Evolutionary conservation across 2,888 invertebrate species (phyloP).

Genomic region (Meghimatium bilineatum): DNA sequence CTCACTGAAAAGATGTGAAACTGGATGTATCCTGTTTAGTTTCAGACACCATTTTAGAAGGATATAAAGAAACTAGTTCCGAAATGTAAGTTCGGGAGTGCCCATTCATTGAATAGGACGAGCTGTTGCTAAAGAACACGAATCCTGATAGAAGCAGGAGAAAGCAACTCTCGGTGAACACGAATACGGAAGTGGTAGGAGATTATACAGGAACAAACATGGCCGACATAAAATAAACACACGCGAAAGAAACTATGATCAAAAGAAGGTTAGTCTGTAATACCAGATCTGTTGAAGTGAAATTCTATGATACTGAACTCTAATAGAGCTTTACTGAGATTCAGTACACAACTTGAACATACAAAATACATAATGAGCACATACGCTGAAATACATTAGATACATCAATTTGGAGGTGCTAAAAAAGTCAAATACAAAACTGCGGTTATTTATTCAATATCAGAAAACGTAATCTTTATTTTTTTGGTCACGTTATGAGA

Average conservation of each 20-base stretch:
- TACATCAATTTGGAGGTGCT: too few relatives aligned
- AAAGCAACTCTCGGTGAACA: neutral
- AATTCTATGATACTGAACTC: too few relatives aligned
- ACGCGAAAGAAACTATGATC: neutral
- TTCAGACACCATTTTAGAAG: neutral
- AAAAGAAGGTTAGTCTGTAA: neutral
- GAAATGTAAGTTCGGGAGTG: neutral
- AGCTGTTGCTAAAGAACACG: neutral
- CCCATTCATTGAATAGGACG: neutral
- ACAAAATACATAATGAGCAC: too few relatives aligned
- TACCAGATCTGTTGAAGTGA: neutral
- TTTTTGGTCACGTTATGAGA: too few relatives aligned
- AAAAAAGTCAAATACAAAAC: too few relatives aligned
- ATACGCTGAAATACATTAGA: too few relatives aligned
- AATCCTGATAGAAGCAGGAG: neutral
- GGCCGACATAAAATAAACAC: conserved; percentile 24
- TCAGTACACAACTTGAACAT: too few relatives aligned
- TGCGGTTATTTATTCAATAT: too few relatives aligned
- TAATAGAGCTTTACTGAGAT: too few relatives aligned
- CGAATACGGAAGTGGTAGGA: neutral
- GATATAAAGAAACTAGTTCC: neutral
- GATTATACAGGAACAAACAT: conserved; percentile 25
- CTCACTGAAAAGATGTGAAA: neutral
- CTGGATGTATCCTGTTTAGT: neutral
- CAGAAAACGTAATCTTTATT: too few relatives aligned